phyloP scores from a whole-genome alignment of 2,113 vertebrate genomes.

The Gopherus flavomarginatus region DNA sequence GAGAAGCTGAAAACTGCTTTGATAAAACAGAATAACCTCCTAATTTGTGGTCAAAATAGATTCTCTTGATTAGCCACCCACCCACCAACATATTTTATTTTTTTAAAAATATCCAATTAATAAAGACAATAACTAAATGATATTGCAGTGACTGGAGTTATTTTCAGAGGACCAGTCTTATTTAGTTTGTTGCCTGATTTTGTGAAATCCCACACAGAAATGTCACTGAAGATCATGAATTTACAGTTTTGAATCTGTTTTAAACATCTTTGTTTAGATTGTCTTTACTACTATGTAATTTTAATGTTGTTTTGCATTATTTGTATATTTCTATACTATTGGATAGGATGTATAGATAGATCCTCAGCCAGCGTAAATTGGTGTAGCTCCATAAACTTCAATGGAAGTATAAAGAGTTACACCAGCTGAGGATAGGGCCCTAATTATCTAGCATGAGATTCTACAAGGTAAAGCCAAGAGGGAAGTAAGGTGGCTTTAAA shows the following conservation, averaged over 20 bases:
- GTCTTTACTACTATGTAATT: not conserved
- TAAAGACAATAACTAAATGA: not conserved
- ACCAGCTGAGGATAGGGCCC: not conserved
- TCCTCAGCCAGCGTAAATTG: not conserved
- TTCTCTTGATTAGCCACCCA: not conserved
- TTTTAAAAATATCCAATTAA: not conserved
- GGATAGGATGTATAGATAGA: not conserved
- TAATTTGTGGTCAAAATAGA: not conserved
- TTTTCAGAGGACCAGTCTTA: fast-evolving
- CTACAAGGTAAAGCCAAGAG: not conserved
- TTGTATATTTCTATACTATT: not conserved
- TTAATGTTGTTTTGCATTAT: not conserved
- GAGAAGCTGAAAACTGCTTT: slow-evolving; percentile 1
- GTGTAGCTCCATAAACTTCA: not conserved
- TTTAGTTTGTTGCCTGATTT: not conserved
- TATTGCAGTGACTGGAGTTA: not conserved
- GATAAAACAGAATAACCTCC: not conserved
- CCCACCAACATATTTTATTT: not conserved
- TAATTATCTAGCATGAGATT: not conserved
- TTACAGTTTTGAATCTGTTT: not conserved
- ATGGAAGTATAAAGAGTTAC: not conserved
- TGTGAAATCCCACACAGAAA: not conserved
- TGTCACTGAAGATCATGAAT: not conserved
- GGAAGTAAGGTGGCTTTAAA: not conserved
- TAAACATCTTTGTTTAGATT: not conserved